Base-by-base conservation (phyloP, 2,888 invertebrate species). In the Hecatera dysodea region DNA sequence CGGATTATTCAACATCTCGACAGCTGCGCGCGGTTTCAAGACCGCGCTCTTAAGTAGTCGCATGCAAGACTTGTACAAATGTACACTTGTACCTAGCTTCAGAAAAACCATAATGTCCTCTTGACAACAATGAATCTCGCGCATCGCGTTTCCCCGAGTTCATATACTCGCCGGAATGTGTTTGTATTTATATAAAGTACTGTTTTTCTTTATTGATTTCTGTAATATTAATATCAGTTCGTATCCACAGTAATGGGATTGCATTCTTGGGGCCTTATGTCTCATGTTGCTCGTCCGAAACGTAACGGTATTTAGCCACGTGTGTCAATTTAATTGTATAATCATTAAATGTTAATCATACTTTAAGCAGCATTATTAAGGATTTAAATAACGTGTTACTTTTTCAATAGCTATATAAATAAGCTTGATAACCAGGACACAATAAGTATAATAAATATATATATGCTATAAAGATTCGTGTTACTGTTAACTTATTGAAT, bases 251-350 rank as follows among this genome's bases (percentile, higher is more conserved):
- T 72, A 71, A 67, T 65, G 53, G 77, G 60, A 80, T 80, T 77
- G 85, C 83, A 80, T 83, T 83, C 85, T 85, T 83, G 80, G 83
- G 83, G 83, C 85, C 83, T 85, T 82, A 85, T 62, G 85, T 82
- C 85, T 83, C 83, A 82, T 71, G 80, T 85, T 84, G 83, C 85
- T 82, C 66, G 70, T 75, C 72, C 75, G 82, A 71, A 67, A 70
- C 22, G 44, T 74, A 70, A 52, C 48, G 19, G 9, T 69, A 61
- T 70, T 61, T 57, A 75, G 29, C 22, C 68, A 61, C 1, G 22
- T 57, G 27, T 75, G 75, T 57, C 39, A 6, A 55, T 67, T 75
- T 57, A 33, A 76, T 52, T 60, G 44, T 76, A n/a, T 64, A 69
- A 55, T 19, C 27, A 29, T 60, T 69, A 61, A 63, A 55, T 56